Conservation (phyloP, 1,140 invertebrate genomes). For the Amyelois transitella region DNA sequence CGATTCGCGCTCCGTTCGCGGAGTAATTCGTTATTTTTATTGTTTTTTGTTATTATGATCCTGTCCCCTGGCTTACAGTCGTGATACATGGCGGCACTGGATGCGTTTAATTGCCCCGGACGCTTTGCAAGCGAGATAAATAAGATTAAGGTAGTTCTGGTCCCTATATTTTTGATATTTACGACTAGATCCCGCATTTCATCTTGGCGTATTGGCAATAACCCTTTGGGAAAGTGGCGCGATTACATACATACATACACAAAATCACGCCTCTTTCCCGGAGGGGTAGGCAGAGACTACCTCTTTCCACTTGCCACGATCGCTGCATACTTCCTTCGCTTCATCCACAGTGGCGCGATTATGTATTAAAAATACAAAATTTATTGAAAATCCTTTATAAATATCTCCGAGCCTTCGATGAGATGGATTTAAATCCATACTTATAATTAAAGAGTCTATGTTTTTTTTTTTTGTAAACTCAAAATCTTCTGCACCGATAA, state of each 20-base stretch:
- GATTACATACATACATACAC: too few species aligned
- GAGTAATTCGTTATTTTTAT: conserved; percentile 72
- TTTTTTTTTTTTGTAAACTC: too few species aligned
- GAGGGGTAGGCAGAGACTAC: too few species aligned
- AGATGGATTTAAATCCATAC: neutral
- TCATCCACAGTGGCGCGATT: neutral
- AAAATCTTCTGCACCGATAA: too few species aligned
- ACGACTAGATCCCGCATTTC: neutral
- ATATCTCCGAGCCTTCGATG: neutral
- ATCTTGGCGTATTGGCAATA: neutral
- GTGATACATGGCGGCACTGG: conserved; percentile 60
- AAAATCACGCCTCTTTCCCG: too few species aligned
- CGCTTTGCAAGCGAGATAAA: conserved; percentile 49
- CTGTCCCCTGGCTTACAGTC: conserved; percentile 58
- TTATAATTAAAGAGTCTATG: neutral
- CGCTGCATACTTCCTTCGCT: too few species aligned
- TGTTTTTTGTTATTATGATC: conserved; percentile 74
- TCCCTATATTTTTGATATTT: neutral
- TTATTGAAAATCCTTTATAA: neutral
- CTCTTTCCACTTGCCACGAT: too few species aligned
- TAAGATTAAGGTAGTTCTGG: conserved; percentile 53
- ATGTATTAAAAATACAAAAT: neutral
- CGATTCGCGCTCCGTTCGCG: conserved; percentile 56
- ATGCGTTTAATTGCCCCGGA: conserved; percentile 68
- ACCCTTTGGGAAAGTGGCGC: too few species aligned